These are phyloP conservation scores for Gnatocerus cornutus DNA, from an alignment of 2,888 invertebrate genomes.

Conservation along the genomic window DNA sequence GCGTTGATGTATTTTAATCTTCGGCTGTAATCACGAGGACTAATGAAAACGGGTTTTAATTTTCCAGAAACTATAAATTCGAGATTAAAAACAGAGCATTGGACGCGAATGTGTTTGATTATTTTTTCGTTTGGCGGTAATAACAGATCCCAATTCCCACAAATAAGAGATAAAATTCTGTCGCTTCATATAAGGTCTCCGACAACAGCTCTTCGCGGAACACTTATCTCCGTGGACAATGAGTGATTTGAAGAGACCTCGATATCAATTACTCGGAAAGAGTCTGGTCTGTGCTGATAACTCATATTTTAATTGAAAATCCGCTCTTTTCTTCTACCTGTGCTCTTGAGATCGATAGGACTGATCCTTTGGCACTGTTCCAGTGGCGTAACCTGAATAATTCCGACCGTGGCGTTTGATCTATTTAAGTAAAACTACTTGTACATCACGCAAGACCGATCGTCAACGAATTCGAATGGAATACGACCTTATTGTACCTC, in stretches of 20 bases:
- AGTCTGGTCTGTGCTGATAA: constrained; percentile 53
- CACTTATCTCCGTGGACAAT: constrained; percentile 30
- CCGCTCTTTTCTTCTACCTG: constrained; percentile 6
- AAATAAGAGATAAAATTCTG: no score
- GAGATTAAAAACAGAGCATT: background rate
- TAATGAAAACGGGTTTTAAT: constrained; percentile 12
- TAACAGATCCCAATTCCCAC: no score
- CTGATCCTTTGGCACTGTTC: constrained; percentile 33
- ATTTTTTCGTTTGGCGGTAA: no score
- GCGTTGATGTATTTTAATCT: background rate
- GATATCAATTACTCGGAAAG: constrained; percentile 55
- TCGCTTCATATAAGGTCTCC: no score
- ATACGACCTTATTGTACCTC: constrained; percentile 19
- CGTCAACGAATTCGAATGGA: constrained; percentile 37
- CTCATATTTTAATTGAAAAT: constrained; percentile 55
- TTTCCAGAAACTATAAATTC: constrained; percentile 8
- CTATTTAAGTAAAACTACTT: constrained; percentile 42
- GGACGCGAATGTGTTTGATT: no score
- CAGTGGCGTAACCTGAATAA: constrained; percentile 30
- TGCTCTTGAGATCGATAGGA: constrained; percentile 21
- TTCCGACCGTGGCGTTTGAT: constrained; percentile 25
- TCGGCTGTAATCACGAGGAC: background rate
- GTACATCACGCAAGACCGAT: constrained; percentile 34
- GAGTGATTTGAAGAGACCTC: constrained; percentile 35
- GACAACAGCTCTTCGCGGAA: background rate